phyloP scores from a whole-genome alignment of 2,888 invertebrate species.

The Allygus modestus region DNA sequence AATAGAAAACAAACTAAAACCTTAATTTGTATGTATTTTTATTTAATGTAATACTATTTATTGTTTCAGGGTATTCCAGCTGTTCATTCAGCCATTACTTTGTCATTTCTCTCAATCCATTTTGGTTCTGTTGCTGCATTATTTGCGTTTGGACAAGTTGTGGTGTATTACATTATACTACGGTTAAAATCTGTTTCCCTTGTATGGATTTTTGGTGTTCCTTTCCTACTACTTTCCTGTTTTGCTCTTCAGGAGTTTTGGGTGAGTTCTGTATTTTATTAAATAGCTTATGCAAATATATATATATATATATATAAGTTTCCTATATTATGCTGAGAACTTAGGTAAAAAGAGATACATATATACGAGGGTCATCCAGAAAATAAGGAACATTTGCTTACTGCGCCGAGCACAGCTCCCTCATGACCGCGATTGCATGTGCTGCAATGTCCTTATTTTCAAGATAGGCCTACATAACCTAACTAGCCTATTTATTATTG shows the following conservation, averaged over 20 bases:
- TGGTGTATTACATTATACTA: conserved; percentile 77
- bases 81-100: conserved; percentile 78
- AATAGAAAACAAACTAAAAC: too few species aligned
- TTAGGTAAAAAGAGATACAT: background rate
- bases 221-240: conserved; percentile 77
- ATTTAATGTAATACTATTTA: too few species aligned
- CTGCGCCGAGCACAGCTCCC: too few species aligned
- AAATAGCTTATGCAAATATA: background rate
- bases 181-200: conserved; percentile 75
- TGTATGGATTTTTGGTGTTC: conserved; percentile 79
- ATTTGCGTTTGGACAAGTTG: conserved; percentile 78
- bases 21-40: too few species aligned
- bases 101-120: conserved; percentile 75
- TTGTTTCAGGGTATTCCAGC: conserved; percentile 75
- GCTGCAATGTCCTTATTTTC: too few species aligned
- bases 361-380: too few species aligned
- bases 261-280: conserved; percentile 65
- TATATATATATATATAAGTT: background rate
- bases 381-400: too few species aligned
- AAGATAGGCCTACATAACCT: too few species aligned
- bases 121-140: conserved; percentile 77
- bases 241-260: conserved; percentile 73
- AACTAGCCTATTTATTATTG: too few species aligned
- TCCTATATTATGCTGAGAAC: background rate
- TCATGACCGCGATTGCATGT: too few species aligned